Evolutionary conservation across 2,113 vertebrate genomes (phyloP).

Genomic region (Epinephelus fuscoguttatus): DNA sequence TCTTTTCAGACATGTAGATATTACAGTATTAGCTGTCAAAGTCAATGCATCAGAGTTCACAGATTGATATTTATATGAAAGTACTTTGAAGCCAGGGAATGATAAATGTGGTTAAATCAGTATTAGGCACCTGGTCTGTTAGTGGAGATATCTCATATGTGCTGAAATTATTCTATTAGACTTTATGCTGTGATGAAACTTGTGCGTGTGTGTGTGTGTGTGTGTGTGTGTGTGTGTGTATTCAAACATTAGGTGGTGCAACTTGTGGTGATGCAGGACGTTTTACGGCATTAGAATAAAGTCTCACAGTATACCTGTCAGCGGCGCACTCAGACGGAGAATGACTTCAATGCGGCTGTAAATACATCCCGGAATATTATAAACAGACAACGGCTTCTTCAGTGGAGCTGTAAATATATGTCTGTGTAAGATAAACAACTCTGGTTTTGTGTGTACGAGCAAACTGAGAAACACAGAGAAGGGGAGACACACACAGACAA

Average conservation of each 20-base stretch:
- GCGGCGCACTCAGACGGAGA: constrained; percentile 15
- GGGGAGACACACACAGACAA: not conserved
- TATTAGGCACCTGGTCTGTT: not conserved
- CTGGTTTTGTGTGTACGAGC: not conserved
- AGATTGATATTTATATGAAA: not conserved
- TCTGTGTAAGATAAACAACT: constrained; percentile 12
- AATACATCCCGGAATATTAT: constrained; percentile 29
- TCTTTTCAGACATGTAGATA: not conserved
- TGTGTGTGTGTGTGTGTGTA: not conserved
- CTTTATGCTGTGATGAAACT: not conserved
- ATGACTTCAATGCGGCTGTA: constrained; percentile 16
- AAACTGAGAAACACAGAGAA: not conserved
- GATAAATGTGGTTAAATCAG: not conserved
- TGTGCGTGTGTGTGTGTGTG: not conserved
- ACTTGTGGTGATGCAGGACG: not conserved
- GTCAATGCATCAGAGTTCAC: not conserved
- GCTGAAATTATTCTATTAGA: too few relatives aligned
- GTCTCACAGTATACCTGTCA: constrained; percentile 20
- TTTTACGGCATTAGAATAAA: constrained; percentile 11
- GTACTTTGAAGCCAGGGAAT: not conserved
- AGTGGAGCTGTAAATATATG: constrained; percentile 37
- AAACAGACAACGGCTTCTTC: constrained; percentile 17
- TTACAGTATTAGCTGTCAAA: not conserved
- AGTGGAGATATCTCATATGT: not conserved
- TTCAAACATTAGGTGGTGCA: not conserved